Evolutionary conservation across 2,113 vertebrate species (phyloP).

Genomic region (Dolichotis patagonum): DNA sequence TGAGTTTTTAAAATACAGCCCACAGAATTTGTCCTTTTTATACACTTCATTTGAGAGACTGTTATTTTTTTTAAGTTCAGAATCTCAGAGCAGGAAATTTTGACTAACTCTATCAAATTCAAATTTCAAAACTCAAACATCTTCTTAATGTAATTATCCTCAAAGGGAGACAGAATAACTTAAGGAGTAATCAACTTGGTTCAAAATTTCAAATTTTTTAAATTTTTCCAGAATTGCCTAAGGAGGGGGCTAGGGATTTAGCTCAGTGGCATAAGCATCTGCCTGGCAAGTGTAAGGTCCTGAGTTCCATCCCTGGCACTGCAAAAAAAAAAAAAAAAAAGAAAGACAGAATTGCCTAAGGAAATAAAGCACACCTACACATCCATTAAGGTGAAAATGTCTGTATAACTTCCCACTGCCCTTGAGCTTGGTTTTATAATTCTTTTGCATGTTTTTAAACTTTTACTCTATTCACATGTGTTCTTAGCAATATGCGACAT

Average conservation of each 20-base stretch:
- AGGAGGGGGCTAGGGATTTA: no score
- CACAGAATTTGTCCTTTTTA: slow-evolving; percentile 4
- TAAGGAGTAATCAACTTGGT: not conserved
- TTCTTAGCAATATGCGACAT: not conserved
- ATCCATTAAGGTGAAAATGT: not conserved
- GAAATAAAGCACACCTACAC: not conserved
- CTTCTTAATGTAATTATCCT: not conserved
- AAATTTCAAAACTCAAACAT: slow-evolving; percentile 50
- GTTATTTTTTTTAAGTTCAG: not conserved
- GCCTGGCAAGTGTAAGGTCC: no score
- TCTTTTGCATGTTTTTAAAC: not conserved
- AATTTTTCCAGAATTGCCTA: not conserved
- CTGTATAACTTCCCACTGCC: not conserved
- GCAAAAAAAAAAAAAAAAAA: no score
- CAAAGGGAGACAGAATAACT: not conserved
- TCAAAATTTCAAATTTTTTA: not conserved
- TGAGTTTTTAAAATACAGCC: not conserved
- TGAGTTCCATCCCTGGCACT: no score
- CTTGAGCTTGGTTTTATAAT: slow-evolving; percentile 15
- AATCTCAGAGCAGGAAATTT: not conserved
- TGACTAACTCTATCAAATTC: not conserved
- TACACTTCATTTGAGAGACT: not conserved
- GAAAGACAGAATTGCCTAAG: not conserved
- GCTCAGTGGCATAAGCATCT: no score
- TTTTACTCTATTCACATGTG: not conserved